These are phyloP conservation scores for Ciconia maguari DNA, from an alignment of 2,113 vertebrate genomes.

Conservation along the genomic window DNA sequence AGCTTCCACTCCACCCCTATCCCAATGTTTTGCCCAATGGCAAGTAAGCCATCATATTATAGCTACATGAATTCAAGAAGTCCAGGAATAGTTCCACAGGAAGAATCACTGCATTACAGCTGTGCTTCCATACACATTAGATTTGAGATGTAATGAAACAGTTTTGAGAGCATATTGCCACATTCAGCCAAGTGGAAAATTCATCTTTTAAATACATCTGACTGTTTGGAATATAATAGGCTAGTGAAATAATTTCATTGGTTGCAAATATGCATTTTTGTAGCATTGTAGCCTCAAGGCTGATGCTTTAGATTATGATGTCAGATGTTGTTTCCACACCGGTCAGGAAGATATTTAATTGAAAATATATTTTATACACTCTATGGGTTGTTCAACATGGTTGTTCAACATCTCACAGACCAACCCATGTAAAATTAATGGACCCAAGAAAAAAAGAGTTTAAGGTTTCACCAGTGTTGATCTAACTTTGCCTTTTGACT, in stretches of 20 bases:
- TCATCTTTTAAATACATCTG: background rate
- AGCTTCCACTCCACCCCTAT: background rate
- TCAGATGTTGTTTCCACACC: background rate
- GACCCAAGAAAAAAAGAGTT: background rate
- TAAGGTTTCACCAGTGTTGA: background rate
- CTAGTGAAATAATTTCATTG: background rate
- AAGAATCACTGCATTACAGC: background rate
- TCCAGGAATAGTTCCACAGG: background rate
- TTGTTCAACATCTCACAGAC: background rate
- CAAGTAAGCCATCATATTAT: background rate
- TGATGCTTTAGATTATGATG: background rate
- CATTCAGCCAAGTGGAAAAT: background rate
- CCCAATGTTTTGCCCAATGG: constrained; percentile 8
- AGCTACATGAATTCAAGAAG: background rate
- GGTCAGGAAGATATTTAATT: background rate
- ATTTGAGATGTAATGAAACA: background rate
- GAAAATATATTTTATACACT: background rate
- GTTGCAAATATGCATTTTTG: background rate
- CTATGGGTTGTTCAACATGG: background rate
- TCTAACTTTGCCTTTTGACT: background rate
- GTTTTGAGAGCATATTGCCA: background rate
- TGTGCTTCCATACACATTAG: background rate
- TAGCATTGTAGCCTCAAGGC: background rate
- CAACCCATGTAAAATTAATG: background rate
- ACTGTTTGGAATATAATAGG: background rate